These are phyloP conservation scores for Eupithecia inturbata DNA, from an alignment of 2,888 invertebrate species.

Conservation along the genomic window DNA sequence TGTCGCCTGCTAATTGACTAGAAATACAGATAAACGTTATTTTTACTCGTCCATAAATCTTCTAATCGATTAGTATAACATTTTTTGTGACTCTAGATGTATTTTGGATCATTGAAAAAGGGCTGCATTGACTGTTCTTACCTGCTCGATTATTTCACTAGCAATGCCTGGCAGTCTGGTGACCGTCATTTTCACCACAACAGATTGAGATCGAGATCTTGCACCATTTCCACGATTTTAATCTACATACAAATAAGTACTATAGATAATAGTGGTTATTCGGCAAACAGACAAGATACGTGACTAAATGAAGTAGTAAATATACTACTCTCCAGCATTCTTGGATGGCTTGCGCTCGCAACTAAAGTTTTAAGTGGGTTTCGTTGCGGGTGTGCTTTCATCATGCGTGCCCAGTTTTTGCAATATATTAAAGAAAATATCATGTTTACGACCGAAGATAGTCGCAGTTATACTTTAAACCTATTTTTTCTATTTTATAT, in stretches of 20 bases:
- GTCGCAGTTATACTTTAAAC: neutral
- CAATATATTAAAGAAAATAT: neutral
- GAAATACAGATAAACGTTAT: constrained; percentile 79
- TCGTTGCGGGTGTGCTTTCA: constrained; percentile 17
- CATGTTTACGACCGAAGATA: neutral
- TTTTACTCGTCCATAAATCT: constrained; percentile 70
- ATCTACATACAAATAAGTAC: neutral
- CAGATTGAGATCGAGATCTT: neutral
- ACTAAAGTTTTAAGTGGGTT: constrained; percentile 33
- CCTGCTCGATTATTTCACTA: neutral
- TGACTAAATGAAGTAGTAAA: constrained; percentile 21
- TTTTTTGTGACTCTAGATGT: neutral
- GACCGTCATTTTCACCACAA: neutral
- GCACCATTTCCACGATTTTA: neutral
- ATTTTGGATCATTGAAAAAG: neutral
- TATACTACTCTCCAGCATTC: constrained; percentile 16
- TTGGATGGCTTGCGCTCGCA: constrained; percentile 23
- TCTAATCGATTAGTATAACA: constrained; percentile 46
- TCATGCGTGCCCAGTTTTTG: constrained; percentile 17
- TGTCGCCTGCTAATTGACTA: constrained; percentile 81
- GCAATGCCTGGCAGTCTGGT: neutral
- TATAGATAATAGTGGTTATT: neutral
- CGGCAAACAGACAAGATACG: constrained; percentile 7
- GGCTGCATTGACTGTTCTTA: neutral
- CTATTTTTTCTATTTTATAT: neutral